Evolutionary conservation across 2,888 invertebrate genomes (phyloP), one percentile per base, ranked within the genome.

Genomic region (Orgyia antiqua): DNA sequence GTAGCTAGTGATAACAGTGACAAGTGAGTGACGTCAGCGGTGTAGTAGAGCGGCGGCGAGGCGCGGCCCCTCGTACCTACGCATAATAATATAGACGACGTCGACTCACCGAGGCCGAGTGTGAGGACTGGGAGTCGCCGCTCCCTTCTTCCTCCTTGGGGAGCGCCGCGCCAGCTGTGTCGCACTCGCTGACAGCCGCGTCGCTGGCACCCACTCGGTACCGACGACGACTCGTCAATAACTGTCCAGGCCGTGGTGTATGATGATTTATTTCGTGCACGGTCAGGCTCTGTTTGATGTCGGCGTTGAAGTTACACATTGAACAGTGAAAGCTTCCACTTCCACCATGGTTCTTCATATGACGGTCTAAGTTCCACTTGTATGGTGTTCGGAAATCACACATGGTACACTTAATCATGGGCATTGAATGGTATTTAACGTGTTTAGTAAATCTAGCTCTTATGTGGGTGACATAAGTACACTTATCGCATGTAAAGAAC

Each of bases 371-470:
- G 79, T 97, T 97, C 93, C 96, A 96, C 73, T 92, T 93, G 87
- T 94, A 94, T 11, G 96, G 95, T 10, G 97, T 96, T 43, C 94
- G 92, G 71, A 97, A 98, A 66, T 96, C 95, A 77, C 98, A 98
- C 71, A 94, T 92, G 35, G 93, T 93, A 74, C 97, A 98, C 77
- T 96, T 96, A 52, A 95, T 96, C 93, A 95, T 96, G 54, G 94
- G 96, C 94, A 95, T 95, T 36, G 95, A 94, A 73, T 96, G 96
- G 72, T 96, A 96, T 65, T 95, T 95, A 29, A 96, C 94, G 69
- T 97, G 97, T 69, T 97, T 97, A 36, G 95, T 95, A 68, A 92
- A 97, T 36, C 96, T 90, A 29, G 95, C 93, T 64, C 93, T 93
- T 60, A 96, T 94, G 73, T 95, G 94, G 1, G 97, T 97, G 45